These are phyloP conservation scores for Chiloscyllium punctatum DNA, from an alignment of 2,797 vertebrate genomes.

Conservation along the genomic window DNA sequence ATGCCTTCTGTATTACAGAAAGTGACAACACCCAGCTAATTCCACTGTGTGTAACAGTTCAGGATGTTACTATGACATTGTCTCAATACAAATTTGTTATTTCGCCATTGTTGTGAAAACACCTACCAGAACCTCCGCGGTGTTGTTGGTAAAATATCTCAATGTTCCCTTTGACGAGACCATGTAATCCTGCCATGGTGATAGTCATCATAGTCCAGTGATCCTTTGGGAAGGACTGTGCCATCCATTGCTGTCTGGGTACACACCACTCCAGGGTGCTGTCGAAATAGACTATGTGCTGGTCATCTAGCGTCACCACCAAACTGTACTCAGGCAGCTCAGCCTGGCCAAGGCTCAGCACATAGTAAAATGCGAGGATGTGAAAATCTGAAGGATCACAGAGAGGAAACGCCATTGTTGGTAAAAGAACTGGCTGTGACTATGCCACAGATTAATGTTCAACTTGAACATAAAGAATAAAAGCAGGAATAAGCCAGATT, in stretches of 20 bases:
- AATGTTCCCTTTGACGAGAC: neutral
- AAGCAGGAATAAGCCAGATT: neutral
- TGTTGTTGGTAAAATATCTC: neutral
- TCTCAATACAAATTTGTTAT: neutral
- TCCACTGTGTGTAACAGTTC: neutral
- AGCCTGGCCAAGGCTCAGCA: neutral
- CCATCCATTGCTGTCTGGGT: neutral
- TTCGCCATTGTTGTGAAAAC: neutral
- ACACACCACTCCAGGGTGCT: neutral
- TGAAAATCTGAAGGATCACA: neutral
- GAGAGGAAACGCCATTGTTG: neutral
- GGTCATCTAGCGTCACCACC: neutral
- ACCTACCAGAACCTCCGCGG: neutral
- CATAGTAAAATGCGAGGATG: neutral
- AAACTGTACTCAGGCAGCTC: slow-evolving; percentile 4
- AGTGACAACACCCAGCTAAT: neutral
- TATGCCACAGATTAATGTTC: neutral
- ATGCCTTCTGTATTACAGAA: neutral
- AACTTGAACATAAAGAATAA: neutral
- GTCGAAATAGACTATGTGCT: neutral
- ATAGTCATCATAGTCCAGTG: neutral
- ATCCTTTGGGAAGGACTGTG: neutral
- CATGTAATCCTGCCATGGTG: neutral
- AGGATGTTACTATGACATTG: too few species aligned
- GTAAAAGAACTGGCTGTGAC: neutral